Base-by-base conservation (phyloP, 2,888 invertebrate species). In the Creontiades dilutus region DNA sequence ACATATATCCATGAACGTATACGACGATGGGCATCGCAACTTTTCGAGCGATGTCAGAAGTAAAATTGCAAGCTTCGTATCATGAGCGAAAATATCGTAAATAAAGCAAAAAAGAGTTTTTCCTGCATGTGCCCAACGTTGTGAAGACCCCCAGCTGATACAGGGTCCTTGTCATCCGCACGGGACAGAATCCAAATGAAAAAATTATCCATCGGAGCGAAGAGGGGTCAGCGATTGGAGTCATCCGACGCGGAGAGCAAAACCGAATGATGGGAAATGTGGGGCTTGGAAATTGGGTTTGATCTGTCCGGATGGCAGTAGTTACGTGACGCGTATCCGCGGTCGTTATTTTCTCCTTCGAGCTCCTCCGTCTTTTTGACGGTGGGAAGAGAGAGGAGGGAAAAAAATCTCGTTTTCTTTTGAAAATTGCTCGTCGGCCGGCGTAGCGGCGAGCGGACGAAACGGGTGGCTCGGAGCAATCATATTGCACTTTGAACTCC, bases 171-270 rank as follows among this genome's bases (percentile, higher is more conserved):
- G 88, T 80, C 88, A 88, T 88, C 57, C 78, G 80, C 78, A 78
- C 19, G 48, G 52, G 88, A 88, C 88, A 78, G 88, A 80, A 88
- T 88, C 88, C 78, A 88, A 88, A 88, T 88, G 88, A 88, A 88
- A 76, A 80, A 88, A 88, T 88, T 88, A 88, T 88, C 88, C 88
- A 88, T 12, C 55, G 88, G 46, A 88, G 78, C 88, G 80, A 55
- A 88, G 46, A 48, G 19, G 57, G 80, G 85, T 85, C 85, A 85
- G 46, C 85, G 61, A 85, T 85, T 85, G 85, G 85, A 52, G 82
- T 23, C 68, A 57, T 57, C 57, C 19, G 57, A n/a, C n/a, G n/a
- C 7, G 16, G 57, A n/a, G n/a, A n/a, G 14, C 16, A 16, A 16
- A 27, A 68, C 68, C 23, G 68, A 11, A 68, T 68, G 68, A 68